Evolutionary conservation across 2,797 vertebrate genomes (phyloP), one percentile per base, ranked within the genome.

Genomic region (Chanos chanos): DNA sequence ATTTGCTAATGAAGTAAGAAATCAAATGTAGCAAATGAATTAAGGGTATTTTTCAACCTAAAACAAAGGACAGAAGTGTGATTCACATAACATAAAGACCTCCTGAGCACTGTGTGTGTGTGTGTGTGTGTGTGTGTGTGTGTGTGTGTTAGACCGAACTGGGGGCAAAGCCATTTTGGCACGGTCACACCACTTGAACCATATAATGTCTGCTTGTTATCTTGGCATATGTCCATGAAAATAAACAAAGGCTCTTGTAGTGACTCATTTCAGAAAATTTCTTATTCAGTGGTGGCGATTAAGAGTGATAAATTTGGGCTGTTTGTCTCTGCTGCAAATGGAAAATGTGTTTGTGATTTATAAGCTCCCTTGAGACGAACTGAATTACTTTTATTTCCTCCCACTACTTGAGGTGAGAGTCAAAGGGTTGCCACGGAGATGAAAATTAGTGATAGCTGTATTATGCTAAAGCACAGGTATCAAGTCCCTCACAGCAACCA

Each of bases 171-270:
- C n/a, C n/a, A n/a, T n/a, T n/a, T n/a, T n/a, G n/a, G n/a, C n/a
- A n/a, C n/a, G n/a, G n/a, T n/a, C n/a, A n/a, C n/a, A n/a, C n/a
- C n/a, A n/a, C n/a, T n/a, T n/a, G n/a, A n/a, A n/a, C n/a, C n/a
- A n/a, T n/a, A n/a, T n/a, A n/a, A n/a, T n/a, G n/a, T n/a, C n/a
- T n/a, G n/a, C n/a, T n/a, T n/a, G n/a, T n/a, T n/a, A n/a, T 68
- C 15, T 44, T 37, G 19, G 53, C 36, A 55, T 72, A 79, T 83
- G 81, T 82, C 76, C 83, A 79, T 78, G 72, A 72, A 72, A 71
- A 60, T 68, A 21, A 56, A 74, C 60, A 53, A 53, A 74, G 71
- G 78, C 75, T 73, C 64, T 6, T 57, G 55, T 68, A 59, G 61
- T 68, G 45, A 51, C 43, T 24, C 49, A 53, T 62, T 49, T 27